A percentile compares a stretch with the other conserved stretches of the same genome.
These are phyloP conservation scores for Phenganax marumi DNA, from an alignment of 92 coral and sea anemone species.

Conservation along the genomic window DNA sequence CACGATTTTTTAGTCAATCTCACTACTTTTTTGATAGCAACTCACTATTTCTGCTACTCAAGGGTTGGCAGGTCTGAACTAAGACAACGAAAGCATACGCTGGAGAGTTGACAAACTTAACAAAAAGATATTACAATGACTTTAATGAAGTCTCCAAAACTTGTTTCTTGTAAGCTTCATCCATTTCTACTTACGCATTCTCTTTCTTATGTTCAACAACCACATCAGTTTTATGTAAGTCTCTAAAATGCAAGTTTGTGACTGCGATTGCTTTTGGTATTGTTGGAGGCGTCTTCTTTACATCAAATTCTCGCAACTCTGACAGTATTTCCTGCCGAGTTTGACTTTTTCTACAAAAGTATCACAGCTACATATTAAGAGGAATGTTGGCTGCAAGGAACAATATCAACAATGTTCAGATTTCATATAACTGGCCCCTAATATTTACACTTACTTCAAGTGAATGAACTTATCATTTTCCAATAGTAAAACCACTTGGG, in stretches of 20 bases:
- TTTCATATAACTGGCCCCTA: not conserved
- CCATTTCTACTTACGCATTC: slow-evolving; percentile 2
- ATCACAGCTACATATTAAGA: not conserved
- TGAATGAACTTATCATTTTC: slow-evolving; percentile 11
- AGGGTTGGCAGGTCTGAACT: too few relatives aligned
- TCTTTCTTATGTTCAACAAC: not conserved
- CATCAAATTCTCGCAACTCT: slow-evolving; percentile 13
- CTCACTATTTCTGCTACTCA: too few relatives aligned
- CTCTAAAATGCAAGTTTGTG: slow-evolving; percentile 32
- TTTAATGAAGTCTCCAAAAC: not conserved
- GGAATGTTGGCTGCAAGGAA: not conserved
- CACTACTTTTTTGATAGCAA: too few relatives aligned
- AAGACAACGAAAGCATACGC: not conserved
- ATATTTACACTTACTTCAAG: slow-evolving; percentile 14
- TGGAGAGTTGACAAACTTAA: not conserved
- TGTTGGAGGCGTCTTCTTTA: not conserved
- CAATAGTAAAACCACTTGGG: slow-evolving; percentile 57
- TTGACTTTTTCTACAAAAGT: slow-evolving; percentile 6
- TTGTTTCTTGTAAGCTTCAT: not conserved
- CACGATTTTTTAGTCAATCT: too few relatives aligned
- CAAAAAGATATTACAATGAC: not conserved
- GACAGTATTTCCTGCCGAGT: slow-evolving; percentile 20
- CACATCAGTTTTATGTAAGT: slow-evolving; percentile 28
- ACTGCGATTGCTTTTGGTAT: slow-evolving; percentile 17
- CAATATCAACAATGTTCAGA: not conserved